Percentiles rank a stretch among this genome's conserved stretches.
These are phyloP conservation scores for Acropternis orthonyx DNA, from an alignment of 2,797 vertebrate species.

Conservation along the genomic window DNA sequence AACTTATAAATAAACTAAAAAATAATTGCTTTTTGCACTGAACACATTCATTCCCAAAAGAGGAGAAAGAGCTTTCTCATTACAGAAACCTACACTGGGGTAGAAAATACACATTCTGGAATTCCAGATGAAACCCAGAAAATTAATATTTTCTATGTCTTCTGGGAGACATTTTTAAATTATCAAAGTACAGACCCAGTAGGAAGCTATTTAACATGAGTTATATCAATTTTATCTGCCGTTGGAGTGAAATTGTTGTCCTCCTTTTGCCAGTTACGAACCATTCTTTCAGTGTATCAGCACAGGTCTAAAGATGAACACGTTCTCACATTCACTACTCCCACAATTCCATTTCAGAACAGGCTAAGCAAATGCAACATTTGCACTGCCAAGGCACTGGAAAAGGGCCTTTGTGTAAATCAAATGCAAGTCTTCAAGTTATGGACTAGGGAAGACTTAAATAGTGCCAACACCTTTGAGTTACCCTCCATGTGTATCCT, in stretches of 20 bases:
- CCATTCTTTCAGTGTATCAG: background rate
- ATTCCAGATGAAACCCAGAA: background rate
- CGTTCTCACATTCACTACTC: background rate
- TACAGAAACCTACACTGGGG: background rate
- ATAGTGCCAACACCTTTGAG: background rate
- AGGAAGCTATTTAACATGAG: background rate
- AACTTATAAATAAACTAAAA: background rate
- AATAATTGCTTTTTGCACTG: background rate
- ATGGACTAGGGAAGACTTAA: background rate
- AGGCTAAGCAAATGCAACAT: background rate
- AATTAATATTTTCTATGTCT: background rate
- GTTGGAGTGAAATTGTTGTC: background rate
- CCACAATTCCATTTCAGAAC: background rate
- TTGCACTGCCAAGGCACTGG: background rate
- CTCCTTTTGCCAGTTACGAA: background rate
- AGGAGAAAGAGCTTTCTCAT: background rate
- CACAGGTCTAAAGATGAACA: background rate
- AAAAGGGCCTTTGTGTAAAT: background rate
- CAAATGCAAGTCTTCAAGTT: background rate
- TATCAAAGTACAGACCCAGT: background rate
- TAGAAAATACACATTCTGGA: background rate
- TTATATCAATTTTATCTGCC: background rate
- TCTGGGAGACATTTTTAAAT: background rate
- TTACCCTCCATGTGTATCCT: background rate
- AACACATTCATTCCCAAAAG: background rate